Percentiles rank a stretch among this genome's conserved stretches.
Evolutionary conservation across 2,797 vertebrate genomes (phyloP).

Genomic region (Sebastes ruberrimus): DNA sequence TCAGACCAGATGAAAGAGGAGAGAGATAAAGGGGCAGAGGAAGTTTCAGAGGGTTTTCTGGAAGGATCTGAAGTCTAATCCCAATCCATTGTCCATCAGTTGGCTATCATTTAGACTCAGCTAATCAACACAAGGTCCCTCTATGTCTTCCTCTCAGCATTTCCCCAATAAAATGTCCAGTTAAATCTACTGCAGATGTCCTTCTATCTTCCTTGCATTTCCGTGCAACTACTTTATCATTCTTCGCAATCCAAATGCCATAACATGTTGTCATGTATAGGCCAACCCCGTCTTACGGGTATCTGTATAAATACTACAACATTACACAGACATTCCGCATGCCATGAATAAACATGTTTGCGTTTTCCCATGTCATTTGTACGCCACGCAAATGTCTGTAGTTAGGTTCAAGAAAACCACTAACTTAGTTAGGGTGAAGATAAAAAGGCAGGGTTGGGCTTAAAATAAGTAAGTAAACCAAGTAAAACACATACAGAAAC

Average conservation of each 20-base stretch:
- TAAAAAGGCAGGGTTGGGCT: too few species aligned
- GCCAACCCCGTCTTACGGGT: rapidly evolving
- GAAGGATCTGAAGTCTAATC: constrained; percentile 33
- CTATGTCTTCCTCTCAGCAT: constrained; percentile 7
- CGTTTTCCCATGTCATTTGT: too few species aligned
- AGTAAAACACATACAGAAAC: too few species aligned
- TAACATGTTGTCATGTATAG: not conserved
- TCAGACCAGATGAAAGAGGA: constrained; percentile 43
- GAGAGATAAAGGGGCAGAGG: constrained; percentile 37
- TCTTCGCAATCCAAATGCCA: not conserved
- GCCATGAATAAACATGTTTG: too few species aligned
- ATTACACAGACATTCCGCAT: too few species aligned
- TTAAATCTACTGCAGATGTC: not conserved
- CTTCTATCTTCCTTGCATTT: not conserved
- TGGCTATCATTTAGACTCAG: not conserved
- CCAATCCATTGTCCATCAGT: not conserved
- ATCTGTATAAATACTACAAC: too few species aligned
- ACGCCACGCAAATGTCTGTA: too few species aligned
- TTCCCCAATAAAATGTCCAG: not conserved
- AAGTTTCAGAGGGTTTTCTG: constrained; percentile 43
- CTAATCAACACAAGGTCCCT: constrained; percentile 8
- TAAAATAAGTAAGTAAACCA: too few species aligned
- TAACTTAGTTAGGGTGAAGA: too few species aligned
- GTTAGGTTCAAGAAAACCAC: too few species aligned
- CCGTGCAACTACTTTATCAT: not conserved